Evolutionary conservation across 2,113 vertebrate species (phyloP).

Genomic region (Colistium nudipinnis): DNA sequence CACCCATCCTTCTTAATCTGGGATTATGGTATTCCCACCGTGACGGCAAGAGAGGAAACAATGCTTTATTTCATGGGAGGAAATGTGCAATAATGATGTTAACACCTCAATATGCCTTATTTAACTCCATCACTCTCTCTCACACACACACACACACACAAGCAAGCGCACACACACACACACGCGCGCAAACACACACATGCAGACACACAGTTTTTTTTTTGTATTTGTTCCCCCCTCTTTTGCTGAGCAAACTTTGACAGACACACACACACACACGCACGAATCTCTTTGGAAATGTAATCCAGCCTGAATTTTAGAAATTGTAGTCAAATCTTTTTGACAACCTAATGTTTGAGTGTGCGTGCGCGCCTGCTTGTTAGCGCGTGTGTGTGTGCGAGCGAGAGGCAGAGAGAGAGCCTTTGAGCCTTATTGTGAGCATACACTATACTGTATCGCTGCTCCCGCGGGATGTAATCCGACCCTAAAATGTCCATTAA

Average conservation of each 20-base stretch:
- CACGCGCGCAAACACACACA: background rate
- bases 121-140: conserved; percentile 41
- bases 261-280: conserved; percentile 7
- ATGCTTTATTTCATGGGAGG: conserved; percentile 74
- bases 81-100: conserved; percentile 76
- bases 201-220: background rate
- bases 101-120: conserved; percentile 74
- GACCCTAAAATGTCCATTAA: conserved; percentile 76
- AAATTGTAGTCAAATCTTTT: conserved; percentile 1
- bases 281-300: conserved; percentile 38
- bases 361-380: background rate
- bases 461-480: conserved; percentile 65
- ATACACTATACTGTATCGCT: conserved; percentile 45
- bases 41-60: conserved; percentile 71
- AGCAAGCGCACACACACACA: conserved; percentile 1
- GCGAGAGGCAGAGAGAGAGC: conserved; percentile 1
- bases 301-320: conserved; percentile 20
- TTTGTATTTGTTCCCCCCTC: conserved; percentile 9
- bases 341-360: background rate
- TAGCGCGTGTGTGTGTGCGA: background rate
- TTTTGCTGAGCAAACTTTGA: no score
- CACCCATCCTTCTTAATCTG: conserved; percentile 79
- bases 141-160: conserved; percentile 14
- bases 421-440: conserved; percentile 40
- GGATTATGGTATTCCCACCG: conserved; percentile 78